phyloP scores from a whole-genome alignment of 2,797 vertebrate species.

The Nothura maculosa region DNA sequence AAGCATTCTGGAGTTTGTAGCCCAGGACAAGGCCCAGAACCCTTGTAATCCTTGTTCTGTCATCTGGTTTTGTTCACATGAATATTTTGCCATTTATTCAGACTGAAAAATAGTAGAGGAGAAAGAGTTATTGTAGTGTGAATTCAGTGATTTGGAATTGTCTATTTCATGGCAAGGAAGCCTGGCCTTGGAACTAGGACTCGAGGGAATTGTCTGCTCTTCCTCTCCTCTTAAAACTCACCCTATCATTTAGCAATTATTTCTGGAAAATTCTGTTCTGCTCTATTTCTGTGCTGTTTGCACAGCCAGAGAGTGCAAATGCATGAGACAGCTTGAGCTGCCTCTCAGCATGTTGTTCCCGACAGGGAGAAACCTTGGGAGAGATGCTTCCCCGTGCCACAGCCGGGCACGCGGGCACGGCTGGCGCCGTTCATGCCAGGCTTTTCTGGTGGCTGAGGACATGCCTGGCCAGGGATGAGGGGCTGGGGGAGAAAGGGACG shows the following conservation, averaged over 20 bases:
- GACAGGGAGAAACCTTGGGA: background rate
- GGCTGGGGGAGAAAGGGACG: background rate
- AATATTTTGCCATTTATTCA: background rate
- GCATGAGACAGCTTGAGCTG: background rate
- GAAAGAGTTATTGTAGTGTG: background rate
- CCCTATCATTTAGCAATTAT: background rate
- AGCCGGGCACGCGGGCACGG: background rate
- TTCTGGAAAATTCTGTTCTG: background rate
- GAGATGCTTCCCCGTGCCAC: background rate
- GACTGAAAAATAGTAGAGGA: background rate
- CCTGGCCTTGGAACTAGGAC: background rate
- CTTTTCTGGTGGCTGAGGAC: background rate
- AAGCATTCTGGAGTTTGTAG: background rate
- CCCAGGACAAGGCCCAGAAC: background rate
- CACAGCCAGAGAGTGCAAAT: background rate
- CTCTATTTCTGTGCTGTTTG: background rate
- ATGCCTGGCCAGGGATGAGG: background rate
- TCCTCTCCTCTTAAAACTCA: background rate
- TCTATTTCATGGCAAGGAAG: background rate
- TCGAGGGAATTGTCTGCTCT: accelerated
- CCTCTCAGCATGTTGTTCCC: background rate
- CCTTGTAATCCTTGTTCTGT: accelerated
- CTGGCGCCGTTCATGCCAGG: background rate
- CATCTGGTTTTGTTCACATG: background rate
- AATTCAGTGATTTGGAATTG: background rate